A percentile compares a stretch with the other conserved stretches of the same genome.
Evolutionary conservation across 1,140 invertebrate species (phyloP).

Genomic region (Drosophila chauvacae): DNA sequence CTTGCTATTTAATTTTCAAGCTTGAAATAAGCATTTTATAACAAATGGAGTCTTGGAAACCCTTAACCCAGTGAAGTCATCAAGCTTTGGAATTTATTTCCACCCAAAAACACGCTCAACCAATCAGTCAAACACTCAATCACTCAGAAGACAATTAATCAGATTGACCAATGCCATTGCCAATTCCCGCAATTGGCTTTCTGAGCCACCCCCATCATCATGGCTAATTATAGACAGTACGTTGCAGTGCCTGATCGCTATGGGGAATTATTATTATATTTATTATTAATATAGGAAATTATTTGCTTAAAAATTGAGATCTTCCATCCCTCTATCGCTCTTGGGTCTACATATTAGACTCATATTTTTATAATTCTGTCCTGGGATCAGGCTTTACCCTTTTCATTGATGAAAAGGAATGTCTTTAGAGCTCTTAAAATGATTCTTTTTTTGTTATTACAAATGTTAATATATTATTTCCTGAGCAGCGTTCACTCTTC

Average conservation of each 20-base stretch:
- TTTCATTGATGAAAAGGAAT: too few species aligned
- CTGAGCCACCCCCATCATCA: slow-evolving; percentile 35
- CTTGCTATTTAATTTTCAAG: neutral
- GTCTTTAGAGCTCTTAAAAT: neutral
- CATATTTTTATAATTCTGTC: too few species aligned
- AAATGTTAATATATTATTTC: too few species aligned
- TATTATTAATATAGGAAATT: too few species aligned
- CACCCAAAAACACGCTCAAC: neutral
- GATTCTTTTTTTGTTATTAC: too few species aligned
- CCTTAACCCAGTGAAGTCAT: slow-evolving; percentile 9
- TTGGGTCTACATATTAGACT: neutral
- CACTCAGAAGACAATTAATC: slow-evolving; percentile 19
- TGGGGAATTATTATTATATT: neutral
- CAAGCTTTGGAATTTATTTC: neutral
- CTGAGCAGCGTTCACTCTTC: neutral
- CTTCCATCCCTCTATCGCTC: too few species aligned
- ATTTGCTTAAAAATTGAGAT: too few species aligned
- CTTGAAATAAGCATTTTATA: neutral
- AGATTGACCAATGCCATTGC: slow-evolving; percentile 25
- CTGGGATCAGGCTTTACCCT: neutral
- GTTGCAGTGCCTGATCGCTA: neutral
- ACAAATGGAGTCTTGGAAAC: neutral
- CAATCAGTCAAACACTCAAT: slow-evolving; percentile 4
- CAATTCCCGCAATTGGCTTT: slow-evolving; percentile 17
- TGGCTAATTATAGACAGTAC: slow-evolving; percentile 37